These are phyloP conservation scores for Drosophila subpulchrella DNA, from an alignment of 1,140 invertebrate genomes.

Conservation along the genomic window DNA sequence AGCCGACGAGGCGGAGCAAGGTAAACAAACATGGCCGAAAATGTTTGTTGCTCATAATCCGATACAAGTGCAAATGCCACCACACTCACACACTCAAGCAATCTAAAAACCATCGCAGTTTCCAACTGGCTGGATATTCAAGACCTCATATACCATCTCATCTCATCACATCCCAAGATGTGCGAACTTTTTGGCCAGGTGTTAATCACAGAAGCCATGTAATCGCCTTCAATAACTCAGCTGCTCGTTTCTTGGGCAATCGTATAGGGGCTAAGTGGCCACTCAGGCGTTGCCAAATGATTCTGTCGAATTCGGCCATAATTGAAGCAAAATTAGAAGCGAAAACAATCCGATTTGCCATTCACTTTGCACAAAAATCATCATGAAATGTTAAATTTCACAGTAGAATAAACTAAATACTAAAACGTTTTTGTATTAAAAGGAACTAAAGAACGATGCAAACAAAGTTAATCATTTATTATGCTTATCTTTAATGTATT, in stretches of 20 bases:
- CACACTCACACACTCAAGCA: slow-evolving; percentile 19
- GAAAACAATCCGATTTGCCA: slow-evolving; percentile 19
- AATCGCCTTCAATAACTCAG: slow-evolving; percentile 58
- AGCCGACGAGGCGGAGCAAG: slow-evolving; percentile 81
- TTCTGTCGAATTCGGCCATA: slow-evolving; percentile 23
- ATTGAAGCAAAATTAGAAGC: slow-evolving; percentile 5
- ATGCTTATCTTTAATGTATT: too few relatives aligned
- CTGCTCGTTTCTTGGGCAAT: slow-evolving; percentile 38
- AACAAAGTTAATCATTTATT: too few relatives aligned
- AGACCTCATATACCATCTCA: slow-evolving; percentile 11
- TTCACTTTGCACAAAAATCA: slow-evolving; percentile 9
- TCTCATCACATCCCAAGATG: slow-evolving; percentile 34
- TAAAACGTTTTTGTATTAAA: too few relatives aligned
- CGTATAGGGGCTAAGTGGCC: slow-evolving; percentile 33
- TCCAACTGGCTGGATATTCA: slow-evolving; percentile 47
- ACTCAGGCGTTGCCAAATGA: slow-evolving; percentile 33
- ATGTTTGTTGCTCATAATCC: slow-evolving; percentile 83
- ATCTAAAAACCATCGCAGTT: slow-evolving; percentile 44
- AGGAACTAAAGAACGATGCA: too few relatives aligned
- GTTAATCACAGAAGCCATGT: slow-evolving; percentile 67
- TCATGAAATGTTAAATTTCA: neutral
- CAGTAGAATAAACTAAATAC: too few relatives aligned
- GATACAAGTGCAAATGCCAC: slow-evolving; percentile 78
- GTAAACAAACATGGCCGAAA: slow-evolving; percentile 84
- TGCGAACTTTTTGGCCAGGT: slow-evolving; percentile 52